Evolutionary conservation across 2,113 vertebrate genomes (phyloP).

Genomic region (Bostrychus sinensis): DNA sequence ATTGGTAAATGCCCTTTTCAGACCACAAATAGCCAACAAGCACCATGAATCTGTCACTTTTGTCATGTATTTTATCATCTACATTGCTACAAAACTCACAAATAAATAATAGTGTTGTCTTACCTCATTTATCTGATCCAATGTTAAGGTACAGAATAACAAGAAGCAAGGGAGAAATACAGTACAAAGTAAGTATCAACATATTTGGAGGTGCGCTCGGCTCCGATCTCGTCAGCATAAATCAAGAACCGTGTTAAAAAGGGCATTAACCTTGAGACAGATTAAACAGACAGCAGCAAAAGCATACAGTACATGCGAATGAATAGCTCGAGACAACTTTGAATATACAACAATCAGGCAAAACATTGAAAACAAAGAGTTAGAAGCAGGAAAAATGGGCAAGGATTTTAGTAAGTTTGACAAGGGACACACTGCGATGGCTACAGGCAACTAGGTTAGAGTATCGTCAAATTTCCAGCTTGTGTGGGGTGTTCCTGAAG

Average conservation of each 20-base stretch:
- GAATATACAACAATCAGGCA: too few relatives aligned
- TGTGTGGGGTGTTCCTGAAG: too few relatives aligned
- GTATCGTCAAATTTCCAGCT: too few relatives aligned
- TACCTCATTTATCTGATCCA: constrained; percentile 87
- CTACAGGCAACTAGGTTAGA: too few relatives aligned
- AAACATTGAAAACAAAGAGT: too few relatives aligned
- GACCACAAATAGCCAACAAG: constrained; percentile 49
- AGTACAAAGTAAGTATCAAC: constrained; percentile 74
- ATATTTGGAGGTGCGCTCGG: constrained; percentile 64
- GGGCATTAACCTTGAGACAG: constrained; percentile 74
- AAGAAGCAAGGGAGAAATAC: constrained; percentile 82
- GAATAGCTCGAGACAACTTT: constrained; percentile 38
- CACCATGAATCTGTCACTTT: constrained; percentile 44
- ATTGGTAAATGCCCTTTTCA: constrained; percentile 72
- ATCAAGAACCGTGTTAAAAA: constrained; percentile 56
- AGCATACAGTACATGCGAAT: constrained; percentile 60
- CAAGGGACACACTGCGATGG: too few relatives aligned
- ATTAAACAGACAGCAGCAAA: constrained; percentile 48
- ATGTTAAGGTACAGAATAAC: constrained; percentile 80
- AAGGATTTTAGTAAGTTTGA: too few relatives aligned
- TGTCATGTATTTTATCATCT: constrained; percentile 16
- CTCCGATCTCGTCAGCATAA: constrained; percentile 68
- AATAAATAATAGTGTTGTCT: constrained; percentile 76
- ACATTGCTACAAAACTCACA: constrained; percentile 51
- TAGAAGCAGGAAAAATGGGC: too few relatives aligned